Evolutionary conservation across 2,888 invertebrate species (phyloP).

Genomic region (Caenorhabditis wallacei): DNA sequence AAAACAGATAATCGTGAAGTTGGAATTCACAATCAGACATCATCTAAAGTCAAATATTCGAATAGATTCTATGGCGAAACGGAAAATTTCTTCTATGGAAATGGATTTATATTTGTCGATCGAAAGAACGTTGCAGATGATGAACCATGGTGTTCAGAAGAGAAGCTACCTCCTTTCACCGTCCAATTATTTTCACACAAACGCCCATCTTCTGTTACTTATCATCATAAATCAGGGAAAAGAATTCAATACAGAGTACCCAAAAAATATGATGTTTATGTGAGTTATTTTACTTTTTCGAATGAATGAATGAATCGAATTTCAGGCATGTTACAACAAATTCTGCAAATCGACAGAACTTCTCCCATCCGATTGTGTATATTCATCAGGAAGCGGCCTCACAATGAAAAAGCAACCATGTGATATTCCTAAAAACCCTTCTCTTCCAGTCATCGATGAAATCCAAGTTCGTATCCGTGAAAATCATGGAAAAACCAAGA

Average conservation of each 20-base stretch:
- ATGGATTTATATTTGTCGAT: no score
- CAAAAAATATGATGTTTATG: neutral
- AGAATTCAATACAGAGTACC: neutral
- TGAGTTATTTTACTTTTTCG: neutral
- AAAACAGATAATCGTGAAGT: no score
- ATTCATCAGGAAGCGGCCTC: neutral
- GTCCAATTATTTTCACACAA: no score
- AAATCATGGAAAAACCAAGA: neutral
- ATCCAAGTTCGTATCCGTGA: neutral
- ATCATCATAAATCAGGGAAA: neutral
- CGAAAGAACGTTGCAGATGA: no score
- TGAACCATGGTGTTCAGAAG: no score
- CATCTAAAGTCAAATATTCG: no score
- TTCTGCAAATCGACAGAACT: neutral
- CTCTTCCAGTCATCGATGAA: neutral
- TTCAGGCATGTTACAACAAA: neutral
- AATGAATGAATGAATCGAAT: neutral
- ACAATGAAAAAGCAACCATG: no score
- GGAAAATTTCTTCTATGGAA: no score
- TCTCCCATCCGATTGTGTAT: neutral
- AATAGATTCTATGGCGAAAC: no score
- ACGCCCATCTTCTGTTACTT: neutral
- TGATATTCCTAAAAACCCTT: no score
- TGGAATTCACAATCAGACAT: no score
- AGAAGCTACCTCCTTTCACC: no score